Conservation (phyloP, 1,140 invertebrate genomes). For the Lepidostoma basale region DNA sequence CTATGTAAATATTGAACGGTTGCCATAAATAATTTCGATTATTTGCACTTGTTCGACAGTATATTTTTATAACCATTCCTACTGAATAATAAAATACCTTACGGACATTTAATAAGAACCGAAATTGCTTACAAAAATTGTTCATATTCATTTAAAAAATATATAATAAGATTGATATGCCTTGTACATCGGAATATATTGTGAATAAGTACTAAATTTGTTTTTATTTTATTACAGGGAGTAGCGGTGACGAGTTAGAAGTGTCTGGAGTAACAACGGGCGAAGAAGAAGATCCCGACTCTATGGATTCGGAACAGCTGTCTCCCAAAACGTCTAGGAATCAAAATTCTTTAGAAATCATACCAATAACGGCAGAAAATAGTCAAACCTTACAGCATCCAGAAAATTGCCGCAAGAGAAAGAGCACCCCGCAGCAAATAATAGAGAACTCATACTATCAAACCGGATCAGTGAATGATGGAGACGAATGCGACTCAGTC, state of each 20-base stretch:
- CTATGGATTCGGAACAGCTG: conserved; percentile 35
- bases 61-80: too few species aligned
- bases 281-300: conserved; percentile 43
- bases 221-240: conserved; percentile 37
- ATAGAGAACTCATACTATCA: conserved; percentile 27
- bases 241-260: conserved; percentile 43
- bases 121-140: too few species aligned
- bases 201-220: too few species aligned
- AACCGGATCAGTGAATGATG: conserved; percentile 18
- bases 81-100: too few species aligned
- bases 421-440: conserved; percentile 41
- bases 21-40: not conserved
- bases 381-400: conserved; percentile 4
- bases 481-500: conserved; percentile 25
- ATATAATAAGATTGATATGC: too few species aligned
- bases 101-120: too few species aligned
- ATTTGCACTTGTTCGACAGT: too few species aligned
- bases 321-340: conserved; percentile 25
- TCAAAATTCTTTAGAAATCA: conserved; percentile 37
- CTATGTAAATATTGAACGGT: not conserved
- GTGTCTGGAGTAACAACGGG: conserved; percentile 41
- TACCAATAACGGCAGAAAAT: conserved; percentile 33
- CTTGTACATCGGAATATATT: too few species aligned
- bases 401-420: conserved; percentile 38
- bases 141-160: too few species aligned